Conservation (phyloP, 1,140 invertebrate genomes). For the Akabosia matsudoensis region DNA sequence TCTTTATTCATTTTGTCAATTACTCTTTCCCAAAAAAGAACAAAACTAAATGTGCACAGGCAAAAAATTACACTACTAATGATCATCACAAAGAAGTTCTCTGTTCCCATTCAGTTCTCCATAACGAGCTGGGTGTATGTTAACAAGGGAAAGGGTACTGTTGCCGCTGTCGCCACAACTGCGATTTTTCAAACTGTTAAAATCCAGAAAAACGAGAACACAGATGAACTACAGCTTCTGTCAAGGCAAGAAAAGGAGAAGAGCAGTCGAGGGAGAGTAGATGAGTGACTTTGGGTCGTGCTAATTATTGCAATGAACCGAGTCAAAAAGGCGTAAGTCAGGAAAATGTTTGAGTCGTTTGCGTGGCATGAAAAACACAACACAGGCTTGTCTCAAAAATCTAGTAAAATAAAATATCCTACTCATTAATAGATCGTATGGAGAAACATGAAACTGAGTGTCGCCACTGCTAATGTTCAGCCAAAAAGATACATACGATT, state of each 20-base stretch:
- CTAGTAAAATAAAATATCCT: too few species aligned
- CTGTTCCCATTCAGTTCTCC: neutral
- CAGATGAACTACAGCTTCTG: neutral
- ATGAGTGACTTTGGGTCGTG: slow-evolving; percentile 11
- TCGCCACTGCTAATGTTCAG: neutral
- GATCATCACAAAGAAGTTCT: neutral
- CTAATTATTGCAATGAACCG: slow-evolving; percentile 22
- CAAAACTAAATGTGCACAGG: neutral
- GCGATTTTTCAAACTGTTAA: slow-evolving; percentile 15
- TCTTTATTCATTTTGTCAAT: neutral
- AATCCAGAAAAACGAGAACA: neutral
- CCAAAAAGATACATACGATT: neutral
- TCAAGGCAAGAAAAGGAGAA: neutral
- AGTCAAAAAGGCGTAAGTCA: slow-evolving; percentile 13
- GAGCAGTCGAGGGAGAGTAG: neutral
- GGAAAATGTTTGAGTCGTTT: neutral
- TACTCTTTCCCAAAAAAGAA: neutral
- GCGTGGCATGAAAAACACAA: too few species aligned
- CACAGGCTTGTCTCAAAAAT: too few species aligned
- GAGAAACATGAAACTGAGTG: neutral
- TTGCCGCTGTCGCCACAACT: slow-evolving; percentile 13
- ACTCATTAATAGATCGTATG: slow-evolving; percentile 6
- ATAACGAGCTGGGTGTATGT: neutral
- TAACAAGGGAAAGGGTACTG: neutral
- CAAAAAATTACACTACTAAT: neutral